phyloP scores from a whole-genome alignment of 2,888 invertebrate genomes.

The Oscheius sp. region DNA sequence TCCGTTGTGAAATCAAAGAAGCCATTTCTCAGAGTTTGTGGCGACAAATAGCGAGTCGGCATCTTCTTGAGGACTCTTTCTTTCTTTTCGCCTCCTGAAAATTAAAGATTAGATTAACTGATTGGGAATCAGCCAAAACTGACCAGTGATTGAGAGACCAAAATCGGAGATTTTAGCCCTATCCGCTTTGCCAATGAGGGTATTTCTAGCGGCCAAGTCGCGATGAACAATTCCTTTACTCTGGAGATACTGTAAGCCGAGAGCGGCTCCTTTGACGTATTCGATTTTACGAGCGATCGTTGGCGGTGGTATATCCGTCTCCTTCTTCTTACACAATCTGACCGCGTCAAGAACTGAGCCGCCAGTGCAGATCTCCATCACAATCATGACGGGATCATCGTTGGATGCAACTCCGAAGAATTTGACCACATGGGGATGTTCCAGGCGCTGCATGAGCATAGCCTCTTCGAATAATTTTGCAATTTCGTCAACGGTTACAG shows the following conservation, averaged over 20 bases:
- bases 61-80: constrained; percentile 5
- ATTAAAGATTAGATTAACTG: too few relatives aligned
- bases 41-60: constrained; percentile 17
- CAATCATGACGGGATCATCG: constrained; percentile 29
- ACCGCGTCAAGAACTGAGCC: constrained; percentile 20
- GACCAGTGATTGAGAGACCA: constrained; percentile 23
- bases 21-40: constrained; percentile 4
- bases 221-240: constrained; percentile 10
- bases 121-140: too few relatives aligned
- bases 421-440: constrained; percentile 18
- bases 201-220: constrained; percentile 30
- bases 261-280: constrained; percentile 17
- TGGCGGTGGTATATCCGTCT: not conserved
- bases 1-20: constrained; percentile 17
- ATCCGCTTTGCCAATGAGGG: constrained; percentile 6
- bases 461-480: constrained; percentile 34
- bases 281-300: not conserved
- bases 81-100: constrained; percentile 18
- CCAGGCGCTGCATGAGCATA: constrained; percentile 18
- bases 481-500: constrained; percentile 32
- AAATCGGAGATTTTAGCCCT: constrained; percentile 30
- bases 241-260: constrained; percentile 20
- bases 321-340: too few relatives aligned
- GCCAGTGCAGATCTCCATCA: constrained; percentile 11
- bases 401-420: constrained; percentile 29